Base-by-base conservation (phyloP, 2,797 vertebrate genomes). In the Avahi laniger region DNA sequence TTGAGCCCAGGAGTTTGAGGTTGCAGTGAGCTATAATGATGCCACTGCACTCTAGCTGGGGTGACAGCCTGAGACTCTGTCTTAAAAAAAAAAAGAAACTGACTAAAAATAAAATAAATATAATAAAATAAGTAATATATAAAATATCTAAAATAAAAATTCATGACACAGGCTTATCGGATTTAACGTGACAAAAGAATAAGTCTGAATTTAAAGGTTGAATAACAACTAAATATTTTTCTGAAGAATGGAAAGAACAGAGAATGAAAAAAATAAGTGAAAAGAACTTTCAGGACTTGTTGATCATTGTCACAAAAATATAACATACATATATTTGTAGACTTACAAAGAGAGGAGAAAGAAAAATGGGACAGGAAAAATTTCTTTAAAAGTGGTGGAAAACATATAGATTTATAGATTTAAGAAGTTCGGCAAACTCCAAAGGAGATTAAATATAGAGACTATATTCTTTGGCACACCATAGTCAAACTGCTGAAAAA, bases 71-170 rank as follows among this genome's bases (percentile, higher is more conserved):
- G 52, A 20, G 52, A 20, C 52, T 20, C 52, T 20, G 52, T 20
- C 18, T 54, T 20, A 54, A 54, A 54, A 54, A 54, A 54, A 54
- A 52, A 54, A 54, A 54, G 18, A 54, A 54, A 54, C 18, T 33
- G 20, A 35, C 59, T 57, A 6, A 86, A 75, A 73, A 94, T 54
- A 48, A 92, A 94, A 57, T 87, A 89, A 54, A 57, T 38, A 75
- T 26, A 15, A 22, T 11, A 35, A 69, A 87, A 50, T 50, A 35
- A 69, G 41, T 48, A 41, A 41, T 50, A 50, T 50, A 50, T 17
- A 17, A 5, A 91, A 75, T 82, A 26, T 75, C 4, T 75, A 94
- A 83, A 92, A 65, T 80, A 17, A 75, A 85, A 97, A 78, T 48
- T 59, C 7, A 91, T 35, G 17, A 4, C 50, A 61, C 67, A 7